These are phyloP conservation scores for Microchirus variegatus DNA, from an alignment of 2,797 vertebrate species.

Conservation along the genomic window DNA sequence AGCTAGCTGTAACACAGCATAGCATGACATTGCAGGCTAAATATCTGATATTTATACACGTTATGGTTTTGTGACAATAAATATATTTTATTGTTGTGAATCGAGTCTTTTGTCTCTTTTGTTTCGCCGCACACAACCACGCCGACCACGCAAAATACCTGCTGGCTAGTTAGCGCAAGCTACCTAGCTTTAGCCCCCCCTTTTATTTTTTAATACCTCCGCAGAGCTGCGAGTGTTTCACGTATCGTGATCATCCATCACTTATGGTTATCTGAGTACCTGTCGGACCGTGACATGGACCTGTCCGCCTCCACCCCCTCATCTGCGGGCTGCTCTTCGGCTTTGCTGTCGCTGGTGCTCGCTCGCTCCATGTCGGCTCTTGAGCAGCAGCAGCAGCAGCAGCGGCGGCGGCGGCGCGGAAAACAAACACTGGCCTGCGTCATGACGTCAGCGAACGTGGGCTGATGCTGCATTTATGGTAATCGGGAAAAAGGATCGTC, in stretches of 20 bases:
- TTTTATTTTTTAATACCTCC: neutral
- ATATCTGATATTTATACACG: no score
- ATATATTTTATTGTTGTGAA: accelerated
- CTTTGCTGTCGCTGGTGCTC: conserved; percentile 26
- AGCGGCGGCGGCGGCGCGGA: conserved; percentile 44
- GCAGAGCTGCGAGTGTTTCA: neutral
- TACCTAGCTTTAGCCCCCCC: neutral
- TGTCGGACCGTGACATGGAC: conserved; percentile 70
- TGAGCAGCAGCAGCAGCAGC: neutral
- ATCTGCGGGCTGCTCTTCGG: conserved; percentile 38
- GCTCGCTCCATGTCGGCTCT: conserved; percentile 64
- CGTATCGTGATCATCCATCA: neutral
- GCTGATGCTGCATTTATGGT: neutral
- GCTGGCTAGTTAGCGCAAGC: neutral
- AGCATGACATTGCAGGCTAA: accelerated
- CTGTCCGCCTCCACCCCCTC: conserved; percentile 57
- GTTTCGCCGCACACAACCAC: conserved; percentile 17
- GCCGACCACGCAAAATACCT: neutral
- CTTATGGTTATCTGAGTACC: conserved; percentile 49
- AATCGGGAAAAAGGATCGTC: neutral
- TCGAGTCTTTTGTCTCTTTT: neutral
- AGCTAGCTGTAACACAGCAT: no score
- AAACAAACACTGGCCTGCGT: conserved; percentile 56
- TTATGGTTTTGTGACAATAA: accelerated
- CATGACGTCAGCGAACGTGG: conserved; percentile 42